A percentile compares a stretch with the other conserved stretches of the same genome.
phyloP scores from a whole-genome alignment of 2,797 vertebrate species.

The Kryptopterus vitreolus region DNA sequence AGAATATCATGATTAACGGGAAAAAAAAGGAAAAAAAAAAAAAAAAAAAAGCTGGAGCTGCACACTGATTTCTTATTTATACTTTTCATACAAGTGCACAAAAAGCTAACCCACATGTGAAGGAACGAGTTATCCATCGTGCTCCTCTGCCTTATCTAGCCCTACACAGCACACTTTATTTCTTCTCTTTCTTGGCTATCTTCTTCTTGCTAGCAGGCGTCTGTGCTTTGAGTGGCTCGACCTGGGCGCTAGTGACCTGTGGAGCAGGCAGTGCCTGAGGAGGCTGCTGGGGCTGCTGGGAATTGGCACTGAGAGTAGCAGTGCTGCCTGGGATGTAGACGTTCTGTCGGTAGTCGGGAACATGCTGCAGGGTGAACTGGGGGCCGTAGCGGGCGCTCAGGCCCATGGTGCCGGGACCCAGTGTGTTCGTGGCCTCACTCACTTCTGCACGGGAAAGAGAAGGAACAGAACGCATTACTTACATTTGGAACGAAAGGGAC shows the following conservation, averaged over 20 bases:
- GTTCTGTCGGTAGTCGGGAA: conserved; percentile 96
- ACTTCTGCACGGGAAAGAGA: conserved; percentile 74
- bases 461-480: not conserved
- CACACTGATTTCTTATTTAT: conserved; percentile 6
- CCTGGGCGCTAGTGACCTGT: conserved; percentile 66
- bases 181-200: conserved; percentile 96
- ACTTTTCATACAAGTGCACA: conserved; percentile 11
- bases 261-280: conserved; percentile 74
- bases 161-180: conserved; percentile 70
- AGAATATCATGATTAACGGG: not conserved
- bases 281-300: conserved; percentile 80
- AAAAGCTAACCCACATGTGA: conserved; percentile 16
- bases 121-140: conserved; percentile 59
- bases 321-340: conserved; percentile 98
- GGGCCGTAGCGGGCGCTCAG: conserved; percentile 93
- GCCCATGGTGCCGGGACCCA: conserved; percentile 94
- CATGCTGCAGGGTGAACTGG: conserved; percentile 97
- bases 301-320: conserved; percentile 86
- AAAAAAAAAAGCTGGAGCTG: not conserved
- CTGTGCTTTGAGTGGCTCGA: conserved; percentile 76
- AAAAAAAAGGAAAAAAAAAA: not conserved
- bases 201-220: conserved; percentile 96
- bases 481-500: too few relatives aligned
- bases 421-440: conserved; percentile 84
- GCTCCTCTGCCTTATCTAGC: not conserved